Base-by-base conservation (phyloP, 1,140 invertebrate species). In the Pemphigus obesinymphae region DNA sequence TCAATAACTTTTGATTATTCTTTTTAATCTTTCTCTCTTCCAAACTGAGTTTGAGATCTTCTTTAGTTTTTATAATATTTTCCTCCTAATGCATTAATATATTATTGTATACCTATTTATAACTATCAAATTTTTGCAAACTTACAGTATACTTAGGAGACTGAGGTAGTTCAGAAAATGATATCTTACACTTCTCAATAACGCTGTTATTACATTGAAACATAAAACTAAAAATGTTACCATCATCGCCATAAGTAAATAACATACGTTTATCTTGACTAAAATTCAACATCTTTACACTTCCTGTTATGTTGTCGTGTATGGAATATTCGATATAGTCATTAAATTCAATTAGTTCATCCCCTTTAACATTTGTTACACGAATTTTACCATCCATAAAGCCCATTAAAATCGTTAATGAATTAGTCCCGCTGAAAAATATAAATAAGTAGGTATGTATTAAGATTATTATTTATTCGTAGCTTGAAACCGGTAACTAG, bases 251-350 rank as follows among this genome's bases (percentile, higher is more conserved):
- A 84, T 90, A 89, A 5, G 90, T 90, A 31, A 91, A 89, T 17
- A 93, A 83, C 80, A 87, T 88, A 85, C 88, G 88, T 43, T 90
- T 87, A 86, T 95, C 90, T 83, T 88, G 89, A 85, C 91, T 94
- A 58, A 92, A 88, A 80, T 90, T 88, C 37, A 96, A 88, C 82
- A 88, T 87, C 4, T 91, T 90, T 20, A 96, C 90, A n/a, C 87
- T 87, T n/a, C 94, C 95, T 70, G 92, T 92, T 72, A 90, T 89
- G 76, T 89, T 89, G 86, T 96, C 94, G 85, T 97, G 95, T 89
- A 95, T 92, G 23, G 91, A 89, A 50, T 94, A 87, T 17, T 88
- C 88, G 88, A 93, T 93, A 85, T 91, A 93, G 83, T 95, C 90
- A 0, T 87, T 86, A n/a, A 91, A 89, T 86, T 92, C 90, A 17